A percentile compares a stretch with the other conserved stretches of the same genome.
Conservation (phyloP, 1,140 invertebrate species). For the Carcinoscorpius rotundicauda region DNA sequence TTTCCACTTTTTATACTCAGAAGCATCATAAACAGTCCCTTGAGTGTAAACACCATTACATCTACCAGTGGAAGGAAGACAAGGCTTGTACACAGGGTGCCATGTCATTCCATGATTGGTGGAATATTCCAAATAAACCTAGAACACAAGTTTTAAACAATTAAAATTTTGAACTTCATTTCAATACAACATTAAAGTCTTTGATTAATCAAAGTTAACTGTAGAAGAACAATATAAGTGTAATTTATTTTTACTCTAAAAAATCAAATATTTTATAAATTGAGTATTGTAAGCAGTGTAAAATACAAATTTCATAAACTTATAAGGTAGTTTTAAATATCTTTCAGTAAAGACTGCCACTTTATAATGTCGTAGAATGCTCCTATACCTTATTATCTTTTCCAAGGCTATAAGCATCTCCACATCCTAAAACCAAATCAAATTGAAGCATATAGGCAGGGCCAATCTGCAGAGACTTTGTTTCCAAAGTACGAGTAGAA, state of each 20-base stretch:
- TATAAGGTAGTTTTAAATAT: too few species aligned
- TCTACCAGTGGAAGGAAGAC: conserved; percentile 28
- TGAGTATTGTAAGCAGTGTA: too few species aligned
- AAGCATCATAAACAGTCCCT: conserved; percentile 35
- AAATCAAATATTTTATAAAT: too few species aligned
- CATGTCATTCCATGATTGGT: conserved; percentile 37
- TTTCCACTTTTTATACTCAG: conserved; percentile 34
- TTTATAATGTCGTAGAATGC: too few species aligned
- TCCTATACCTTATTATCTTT: conserved; percentile 22
- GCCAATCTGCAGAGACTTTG: conserved; percentile 34
- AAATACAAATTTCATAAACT: too few species aligned
- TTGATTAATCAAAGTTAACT: too few species aligned
- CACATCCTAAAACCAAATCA: conserved; percentile 38
- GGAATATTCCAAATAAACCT: conserved; percentile 36
- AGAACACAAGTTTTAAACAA: neutral
- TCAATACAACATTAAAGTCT: too few species aligned
- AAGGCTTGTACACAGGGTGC: conserved; percentile 27
- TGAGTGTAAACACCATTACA: conserved; percentile 30
- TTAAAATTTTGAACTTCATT: too few species aligned
- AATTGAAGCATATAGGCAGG: conserved; percentile 38
- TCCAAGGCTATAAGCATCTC: conserved; percentile 26
- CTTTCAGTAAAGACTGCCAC: too few species aligned
- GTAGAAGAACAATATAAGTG: too few species aligned
- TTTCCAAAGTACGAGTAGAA: conserved; percentile 27
- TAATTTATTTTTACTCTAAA: too few species aligned